Evolutionary conservation across 2,888 invertebrate species (phyloP).

Genomic region (Lycia hirtaria): DNA sequence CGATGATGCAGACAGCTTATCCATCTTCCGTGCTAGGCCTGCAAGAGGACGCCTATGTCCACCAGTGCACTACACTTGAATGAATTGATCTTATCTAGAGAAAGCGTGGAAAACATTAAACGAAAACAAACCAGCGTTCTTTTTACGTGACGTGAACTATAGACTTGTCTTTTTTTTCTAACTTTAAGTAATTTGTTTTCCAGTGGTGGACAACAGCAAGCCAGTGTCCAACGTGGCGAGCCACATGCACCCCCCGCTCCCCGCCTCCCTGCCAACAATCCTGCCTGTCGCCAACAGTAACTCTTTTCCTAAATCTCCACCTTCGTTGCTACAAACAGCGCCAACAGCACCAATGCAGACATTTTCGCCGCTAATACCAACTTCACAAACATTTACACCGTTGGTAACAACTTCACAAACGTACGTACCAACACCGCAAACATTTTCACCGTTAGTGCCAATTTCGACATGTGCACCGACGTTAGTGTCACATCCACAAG

Average conservation of each 20-base stretch:
- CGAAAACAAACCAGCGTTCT: no score
- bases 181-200: slow-evolving; percentile 38
- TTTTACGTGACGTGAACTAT: no score
- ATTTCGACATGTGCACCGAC: slow-evolving; percentile 49
- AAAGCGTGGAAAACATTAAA: no score
- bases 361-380: neutral
- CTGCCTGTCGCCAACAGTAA: slow-evolving; percentile 60
- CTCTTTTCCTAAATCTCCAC: slow-evolving; percentile 46
- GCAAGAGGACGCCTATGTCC: no score
- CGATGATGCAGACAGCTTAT: no score
- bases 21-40: no score
- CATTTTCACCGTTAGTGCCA: slow-evolving; percentile 40
- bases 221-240: slow-evolving; percentile 54
- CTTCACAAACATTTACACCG: slow-evolving; percentile 14
- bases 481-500: neutral
- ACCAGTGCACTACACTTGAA: no score
- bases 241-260: slow-evolving; percentile 63
- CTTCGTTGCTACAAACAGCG: slow-evolving; percentile 6
- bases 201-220: slow-evolving; percentile 67
- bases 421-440: slow-evolving; percentile 1
- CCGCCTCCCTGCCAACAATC: slow-evolving; percentile 62
- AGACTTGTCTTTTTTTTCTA: no score
- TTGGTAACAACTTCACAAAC: slow-evolving; percentile 14
- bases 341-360: slow-evolving; percentile 7
- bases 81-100: no score